Base-by-base conservation (phyloP, 1,140 invertebrate genomes). In the Scaptodrosophila lebanonensis region DNA sequence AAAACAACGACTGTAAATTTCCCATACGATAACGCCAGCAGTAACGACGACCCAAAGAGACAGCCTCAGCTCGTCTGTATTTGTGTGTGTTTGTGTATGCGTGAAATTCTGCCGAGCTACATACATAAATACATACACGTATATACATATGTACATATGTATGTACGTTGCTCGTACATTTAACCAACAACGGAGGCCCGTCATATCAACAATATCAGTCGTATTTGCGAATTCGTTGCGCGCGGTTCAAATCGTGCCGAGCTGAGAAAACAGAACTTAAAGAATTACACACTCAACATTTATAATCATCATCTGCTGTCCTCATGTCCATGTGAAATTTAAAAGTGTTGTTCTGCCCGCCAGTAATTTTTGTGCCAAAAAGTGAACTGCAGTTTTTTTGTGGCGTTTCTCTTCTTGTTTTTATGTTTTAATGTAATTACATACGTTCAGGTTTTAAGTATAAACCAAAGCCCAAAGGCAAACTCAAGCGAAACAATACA, bases 161-260 rank as follows among this genome's bases (percentile, higher is more conserved):
- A n/a, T n/a, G n/a, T n/a, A n/a, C n/a, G n/a, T n/a, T n/a, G n/a
- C n/a, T n/a, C n/a, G n/a, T n/a, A n/a, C n/a, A n/a, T n/a, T n/a
- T 69, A 70, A 40, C 30, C 62, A 64, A 61, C 66, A 52, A 61
- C 76, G 75, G 51, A 82, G 66, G 76, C 70, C 76, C 58, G 76
- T 75, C 67, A 70, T 82, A 83, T 82, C 75, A 83, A 54, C 62
- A 66, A 72, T 82, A 82, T 83, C 75, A 82, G 70, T 82, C 77
- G 75, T 56, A 83, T 83, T 70, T 57, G 69, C 66, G 75, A 83
- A 83, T 82, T 66, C 76, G 62, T 67, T 51, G 75, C 66, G 76
- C 58, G 62, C 75, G 62, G 66, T 83, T 51, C 61, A 48, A 45
- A 59, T 48, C 39, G 29, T 22, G 35, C 35, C 58, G 30, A 52